Evolutionary conservation across 2,113 vertebrate species (phyloP).

Genomic region (Crotalus tigris): DNA sequence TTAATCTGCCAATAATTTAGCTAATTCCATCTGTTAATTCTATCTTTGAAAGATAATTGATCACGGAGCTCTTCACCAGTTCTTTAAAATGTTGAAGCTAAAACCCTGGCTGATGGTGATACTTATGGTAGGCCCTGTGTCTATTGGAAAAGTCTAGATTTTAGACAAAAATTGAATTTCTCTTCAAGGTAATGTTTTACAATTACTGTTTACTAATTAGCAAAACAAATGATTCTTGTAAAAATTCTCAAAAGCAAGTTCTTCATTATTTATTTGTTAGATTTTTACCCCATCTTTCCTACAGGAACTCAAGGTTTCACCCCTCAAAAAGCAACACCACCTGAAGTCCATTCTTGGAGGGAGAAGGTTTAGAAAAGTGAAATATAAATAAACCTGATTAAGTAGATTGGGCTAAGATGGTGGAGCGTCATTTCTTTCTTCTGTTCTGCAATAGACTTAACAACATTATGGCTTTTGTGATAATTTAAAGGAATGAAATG

Average conservation of each 20-base stretch:
- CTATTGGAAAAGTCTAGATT: background rate
- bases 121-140: background rate
- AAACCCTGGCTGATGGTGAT: background rate
- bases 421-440: background rate
- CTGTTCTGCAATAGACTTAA: background rate
- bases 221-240: background rate
- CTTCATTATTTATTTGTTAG: background rate
- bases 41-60: background rate
- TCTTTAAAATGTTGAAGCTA: background rate
- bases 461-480: background rate
- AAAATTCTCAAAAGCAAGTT: background rate
- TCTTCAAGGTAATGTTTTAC: background rate
- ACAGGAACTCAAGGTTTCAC: background rate
- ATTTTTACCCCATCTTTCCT: background rate
- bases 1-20: slow-evolving; percentile 30
- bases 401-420: background rate
- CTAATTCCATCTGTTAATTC: background rate
- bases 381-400: background rate
- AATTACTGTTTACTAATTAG: background rate
- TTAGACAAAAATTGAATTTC: background rate
- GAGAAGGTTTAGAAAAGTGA: background rate
- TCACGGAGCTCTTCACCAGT: background rate
- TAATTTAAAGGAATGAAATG: background rate
- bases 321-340: background rate
- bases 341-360: background rate